Conservation (phyloP, 2,888 invertebrate species). For the Tetropium fuscum region DNA sequence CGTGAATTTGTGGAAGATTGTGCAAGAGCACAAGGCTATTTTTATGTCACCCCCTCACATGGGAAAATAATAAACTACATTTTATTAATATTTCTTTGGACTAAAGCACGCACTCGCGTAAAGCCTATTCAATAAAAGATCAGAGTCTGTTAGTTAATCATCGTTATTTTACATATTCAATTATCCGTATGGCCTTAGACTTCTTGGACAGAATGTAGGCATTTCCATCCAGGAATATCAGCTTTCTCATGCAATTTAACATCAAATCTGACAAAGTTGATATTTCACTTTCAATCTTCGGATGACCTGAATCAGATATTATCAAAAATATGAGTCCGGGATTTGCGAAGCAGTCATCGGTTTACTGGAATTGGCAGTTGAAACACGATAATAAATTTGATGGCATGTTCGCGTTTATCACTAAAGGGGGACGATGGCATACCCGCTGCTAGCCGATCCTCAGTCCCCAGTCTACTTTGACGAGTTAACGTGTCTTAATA, state of each 20-base stretch:
- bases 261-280: conserved; percentile 13
- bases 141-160: too few species aligned
- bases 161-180: too few species aligned
- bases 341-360: conserved; percentile 19
- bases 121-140: too few species aligned
- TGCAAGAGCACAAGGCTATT: too few species aligned
- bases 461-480: conserved; percentile 36
- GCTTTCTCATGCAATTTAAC: conserved; percentile 14
- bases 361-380: conserved; percentile 31
- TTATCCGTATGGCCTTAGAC: too few species aligned
- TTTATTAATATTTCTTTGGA: too few species aligned
- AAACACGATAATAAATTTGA: conserved; percentile 35
- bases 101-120: too few species aligned
- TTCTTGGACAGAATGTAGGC: too few species aligned
- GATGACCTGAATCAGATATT: conserved; percentile 13
- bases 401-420: conserved; percentile 32
- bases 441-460: conserved; percentile 25
- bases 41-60: too few species aligned
- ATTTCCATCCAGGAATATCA: conserved; percentile 1
- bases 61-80: too few species aligned
- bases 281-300: conserved; percentile 20
- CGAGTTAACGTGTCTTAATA: conserved; percentile 42
- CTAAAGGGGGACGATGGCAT: conserved; percentile 20
- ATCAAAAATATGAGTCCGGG: conserved; percentile 17
- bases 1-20: too few species aligned